These are phyloP conservation scores for Sarcophaga caerulescens DNA, from an alignment of 2,888 invertebrate genomes.

Conservation along the genomic window DNA sequence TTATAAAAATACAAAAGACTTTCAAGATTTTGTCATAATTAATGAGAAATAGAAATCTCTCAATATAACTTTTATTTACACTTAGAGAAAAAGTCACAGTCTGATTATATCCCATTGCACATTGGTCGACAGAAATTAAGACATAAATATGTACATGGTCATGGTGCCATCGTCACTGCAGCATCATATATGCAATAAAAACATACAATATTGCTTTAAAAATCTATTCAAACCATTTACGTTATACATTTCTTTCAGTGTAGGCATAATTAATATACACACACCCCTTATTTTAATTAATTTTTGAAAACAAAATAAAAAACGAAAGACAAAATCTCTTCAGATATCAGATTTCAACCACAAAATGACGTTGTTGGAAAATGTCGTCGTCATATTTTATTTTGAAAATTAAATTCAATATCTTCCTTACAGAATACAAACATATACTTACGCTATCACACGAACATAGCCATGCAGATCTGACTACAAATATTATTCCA, in stretches of 20 bases:
- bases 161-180: too few relatives aligned
- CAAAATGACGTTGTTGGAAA: conserved; percentile 41
- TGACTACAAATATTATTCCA: neutral
- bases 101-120: too few relatives aligned
- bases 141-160: too few relatives aligned
- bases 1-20: too few relatives aligned
- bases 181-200: too few relatives aligned
- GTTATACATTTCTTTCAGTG: neutral
- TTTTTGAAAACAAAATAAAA: conserved; percentile 24
- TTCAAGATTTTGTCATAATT: too few relatives aligned
- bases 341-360: conserved; percentile 56
- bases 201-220: too few relatives aligned
- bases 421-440: conserved; percentile 35
- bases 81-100: too few relatives aligned
- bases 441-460: neutral
- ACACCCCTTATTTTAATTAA: conserved; percentile 53
- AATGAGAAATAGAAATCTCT: too few relatives aligned
- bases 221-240: too few relatives aligned
- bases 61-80: too few relatives aligned
- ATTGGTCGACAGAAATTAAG: too few relatives aligned
- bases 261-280: conserved; percentile 40
- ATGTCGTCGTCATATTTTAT: conserved; percentile 45
- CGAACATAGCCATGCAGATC: neutral
- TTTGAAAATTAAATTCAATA: neutral
- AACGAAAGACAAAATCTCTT: conserved; percentile 40